Percentiles rank a stretch among this genome's conserved stretches.
These are phyloP conservation scores for Cromileptes altivelis DNA, from an alignment of 2,113 vertebrate species.

Conservation along the genomic window DNA sequence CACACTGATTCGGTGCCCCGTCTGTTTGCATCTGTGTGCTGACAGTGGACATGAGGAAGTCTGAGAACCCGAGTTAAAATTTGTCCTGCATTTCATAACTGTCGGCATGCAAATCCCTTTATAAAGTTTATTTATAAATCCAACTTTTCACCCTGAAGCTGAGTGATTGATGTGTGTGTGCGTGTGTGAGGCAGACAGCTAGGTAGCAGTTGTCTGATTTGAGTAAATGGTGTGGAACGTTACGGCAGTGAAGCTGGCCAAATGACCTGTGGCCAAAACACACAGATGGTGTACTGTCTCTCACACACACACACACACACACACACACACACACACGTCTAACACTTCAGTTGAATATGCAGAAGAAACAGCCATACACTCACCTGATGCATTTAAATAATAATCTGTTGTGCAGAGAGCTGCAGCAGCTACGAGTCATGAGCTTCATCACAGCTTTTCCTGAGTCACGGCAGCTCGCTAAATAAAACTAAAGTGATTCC, in stretches of 20 bases:
- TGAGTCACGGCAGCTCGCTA: no score
- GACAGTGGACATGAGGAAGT: not conserved
- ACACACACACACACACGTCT: not conserved
- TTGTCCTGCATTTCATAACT: not conserved
- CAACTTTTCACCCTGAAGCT: slow-evolving; percentile 9
- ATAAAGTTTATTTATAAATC: slow-evolving; percentile 32
- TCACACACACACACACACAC: slow-evolving; percentile 15
- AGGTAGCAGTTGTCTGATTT: slow-evolving; percentile 52
- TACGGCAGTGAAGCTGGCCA: slow-evolving; percentile 41
- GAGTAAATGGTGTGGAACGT: slow-evolving; percentile 63
- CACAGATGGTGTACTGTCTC: slow-evolving; percentile 47
- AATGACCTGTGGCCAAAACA: slow-evolving; percentile 69
- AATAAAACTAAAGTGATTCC: no score
- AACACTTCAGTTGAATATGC: not conserved
- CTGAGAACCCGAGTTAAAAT: not conserved
- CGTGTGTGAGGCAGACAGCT: not conserved
- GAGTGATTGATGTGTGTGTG: not conserved
- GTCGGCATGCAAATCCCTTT: slow-evolving; percentile 16
- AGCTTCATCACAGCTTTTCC: no score
- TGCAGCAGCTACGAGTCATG: no score
- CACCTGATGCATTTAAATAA: not conserved
- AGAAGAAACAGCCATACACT: not conserved
- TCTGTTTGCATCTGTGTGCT: not conserved
- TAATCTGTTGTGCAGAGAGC: no score
- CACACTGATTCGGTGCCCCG: not conserved